Evolutionary conservation across 2,113 vertebrate species (phyloP).

Genomic region (Lanius ludovicianus): DNA sequence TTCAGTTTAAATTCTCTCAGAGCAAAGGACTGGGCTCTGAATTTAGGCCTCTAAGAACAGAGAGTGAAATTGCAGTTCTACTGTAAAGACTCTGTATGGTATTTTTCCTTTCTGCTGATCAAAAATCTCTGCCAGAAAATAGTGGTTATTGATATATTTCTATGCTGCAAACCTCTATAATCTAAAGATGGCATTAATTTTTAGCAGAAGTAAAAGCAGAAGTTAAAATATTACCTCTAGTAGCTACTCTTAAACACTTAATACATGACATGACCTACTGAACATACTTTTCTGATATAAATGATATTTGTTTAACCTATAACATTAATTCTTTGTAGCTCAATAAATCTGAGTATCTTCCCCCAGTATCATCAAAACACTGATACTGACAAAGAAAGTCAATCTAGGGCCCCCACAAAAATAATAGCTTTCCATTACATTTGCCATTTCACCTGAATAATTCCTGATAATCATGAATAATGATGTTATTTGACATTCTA

Average conservation of each 20-base stretch:
- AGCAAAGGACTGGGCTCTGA: background rate
- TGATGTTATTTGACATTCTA: constrained; percentile 85
- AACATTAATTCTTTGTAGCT: constrained; percentile 59
- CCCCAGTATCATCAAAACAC: constrained; percentile 49
- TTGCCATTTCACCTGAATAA: constrained; percentile 83
- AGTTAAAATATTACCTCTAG: background rate
- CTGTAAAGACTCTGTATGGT: background rate
- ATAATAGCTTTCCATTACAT: constrained; percentile 78
- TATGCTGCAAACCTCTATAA: background rate
- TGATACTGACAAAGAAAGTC: constrained; percentile 72
- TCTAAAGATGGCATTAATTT: background rate
- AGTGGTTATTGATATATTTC: background rate
- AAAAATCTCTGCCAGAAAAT: background rate
- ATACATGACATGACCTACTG: constrained; percentile 26
- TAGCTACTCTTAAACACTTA: background rate
- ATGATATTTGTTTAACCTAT: constrained; percentile 73
- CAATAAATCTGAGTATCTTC: constrained; percentile 69
- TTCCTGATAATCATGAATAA: constrained; percentile 87
- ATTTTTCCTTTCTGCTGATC: background rate
- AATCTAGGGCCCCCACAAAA: constrained; percentile 68
- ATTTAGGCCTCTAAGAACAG: background rate
- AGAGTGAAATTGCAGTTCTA: background rate
- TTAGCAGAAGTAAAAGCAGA: background rate
- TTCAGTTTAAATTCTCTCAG: background rate
- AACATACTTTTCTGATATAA: constrained; percentile 64